These are phyloP conservation scores for Sterna hirundo DNA, from an alignment of 2,113 vertebrate genomes.

Conservation along the genomic window DNA sequence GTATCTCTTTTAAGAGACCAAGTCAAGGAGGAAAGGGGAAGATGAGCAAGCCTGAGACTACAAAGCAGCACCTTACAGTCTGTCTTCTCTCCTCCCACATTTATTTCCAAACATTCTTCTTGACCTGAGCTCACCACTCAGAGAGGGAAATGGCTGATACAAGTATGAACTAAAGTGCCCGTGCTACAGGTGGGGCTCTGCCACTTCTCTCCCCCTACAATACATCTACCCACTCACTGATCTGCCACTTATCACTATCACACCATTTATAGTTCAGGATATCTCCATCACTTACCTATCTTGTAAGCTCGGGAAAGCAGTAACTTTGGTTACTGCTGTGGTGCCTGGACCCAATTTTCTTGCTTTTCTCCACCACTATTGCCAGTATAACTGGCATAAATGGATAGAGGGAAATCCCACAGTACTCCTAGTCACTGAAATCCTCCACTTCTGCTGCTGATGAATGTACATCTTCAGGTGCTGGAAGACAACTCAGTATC, in stretches of 20 bases:
- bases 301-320: not conserved
- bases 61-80: not conserved
- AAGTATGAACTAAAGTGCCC: not conserved
- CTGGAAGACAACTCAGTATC: not conserved
- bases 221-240: not conserved
- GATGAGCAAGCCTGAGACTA: not conserved
- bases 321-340: not conserved
- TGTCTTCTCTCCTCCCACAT: not conserved
- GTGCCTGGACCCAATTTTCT: not conserved
- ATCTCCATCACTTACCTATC: not conserved
- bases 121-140: not conserved
- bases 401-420: not conserved
- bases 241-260: not conserved
- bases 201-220: not conserved
- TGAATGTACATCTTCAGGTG: not conserved
- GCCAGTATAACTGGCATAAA: not conserved
- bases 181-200: not conserved
- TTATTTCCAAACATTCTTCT: not conserved
- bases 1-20: not conserved
- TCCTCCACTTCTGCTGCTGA: not conserved
- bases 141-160: not conserved
- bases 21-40: not conserved
- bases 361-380: not conserved
- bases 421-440: not conserved
- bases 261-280: not conserved